Conservation (phyloP, 2,888 invertebrate species). For the Pachliopta kotzebuea region DNA sequence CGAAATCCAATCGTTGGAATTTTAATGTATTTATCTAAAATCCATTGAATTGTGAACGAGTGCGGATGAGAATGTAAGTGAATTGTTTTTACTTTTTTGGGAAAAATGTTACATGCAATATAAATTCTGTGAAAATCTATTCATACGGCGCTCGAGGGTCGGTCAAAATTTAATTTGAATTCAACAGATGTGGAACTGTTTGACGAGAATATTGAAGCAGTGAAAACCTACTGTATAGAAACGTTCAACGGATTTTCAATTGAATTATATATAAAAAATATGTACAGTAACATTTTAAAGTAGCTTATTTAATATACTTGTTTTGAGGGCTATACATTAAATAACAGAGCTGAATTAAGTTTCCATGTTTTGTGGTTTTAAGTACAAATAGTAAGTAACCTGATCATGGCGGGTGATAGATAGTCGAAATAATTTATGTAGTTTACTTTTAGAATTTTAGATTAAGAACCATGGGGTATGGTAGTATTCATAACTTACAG, state of each 20-base stretch:
- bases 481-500: neutral
- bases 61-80: neutral
- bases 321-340: no score
- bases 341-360: no score
- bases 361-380: no score
- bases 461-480: no score
- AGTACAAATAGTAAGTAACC: no score
- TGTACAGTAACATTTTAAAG: no score
- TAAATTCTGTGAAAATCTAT: neutral
- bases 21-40: slow-evolving; percentile 18
- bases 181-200: slow-evolving; percentile 6
- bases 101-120: slow-evolving; percentile 1
- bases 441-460: no score
- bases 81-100: neutral
- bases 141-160: neutral
- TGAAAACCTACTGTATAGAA: neutral
- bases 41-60: slow-evolving; percentile 3
- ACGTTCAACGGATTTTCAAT: neutral
- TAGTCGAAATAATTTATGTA: no score
- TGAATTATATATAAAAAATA: no score
- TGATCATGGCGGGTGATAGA: no score
- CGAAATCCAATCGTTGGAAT: slow-evolving; percentile 23
- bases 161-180: slow-evolving; percentile 2
- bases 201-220: neutral
- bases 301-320: no score